Evolutionary conservation across 2,113 vertebrate genomes (phyloP), one percentile per base, ranked within the genome.

Genomic region (Caranx ignobilis): DNA sequence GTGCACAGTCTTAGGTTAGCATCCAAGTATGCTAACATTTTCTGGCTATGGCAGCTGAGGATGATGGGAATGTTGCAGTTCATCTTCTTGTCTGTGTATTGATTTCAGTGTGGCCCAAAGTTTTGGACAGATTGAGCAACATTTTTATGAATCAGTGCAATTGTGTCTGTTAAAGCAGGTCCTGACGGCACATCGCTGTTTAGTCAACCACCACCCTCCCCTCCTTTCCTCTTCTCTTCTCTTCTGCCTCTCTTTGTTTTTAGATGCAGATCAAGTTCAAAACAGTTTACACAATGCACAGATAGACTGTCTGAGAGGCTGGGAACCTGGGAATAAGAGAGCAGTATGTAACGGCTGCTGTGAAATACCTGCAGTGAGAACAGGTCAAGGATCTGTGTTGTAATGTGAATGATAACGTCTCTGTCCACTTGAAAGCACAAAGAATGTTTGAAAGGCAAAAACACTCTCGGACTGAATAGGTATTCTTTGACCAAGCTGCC

Each of bases 291-390:
- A 79, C 70, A 79, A 19, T 26, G 68, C 34, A 47, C 6, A 11
- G 41, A 61, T 39, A 43, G 66, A 37, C 55, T 61, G 57, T 73
- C 73, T 69, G 37, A 64, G 60, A 31, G 60, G 52, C 32, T 26
- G 26, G 26, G 62, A 26, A 83, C 63, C 79, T 67, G 68, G 16
- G 62, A 50, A 79, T 52, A 56, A n/a, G 50, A 68, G 34, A 68
- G 52, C 48, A n/a, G 16, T 18, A 69, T 59, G 56, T 43, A 68
- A 73, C 11, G 57, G 71, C 43, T 54, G 65, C 61, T 77, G n/a
- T 47, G 50, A 82, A 79, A 52, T 54, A 67, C 67, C 79, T 75
- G 50, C 69, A 81, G 66, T 81, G 62, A 75, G 61, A 71, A 63
- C 60, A 66, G 52, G 52, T 26, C n/a, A 55, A 74, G 39, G 52